Evolutionary conservation across 2,888 invertebrate species (phyloP).

Genomic region (Rosalia funebris): DNA sequence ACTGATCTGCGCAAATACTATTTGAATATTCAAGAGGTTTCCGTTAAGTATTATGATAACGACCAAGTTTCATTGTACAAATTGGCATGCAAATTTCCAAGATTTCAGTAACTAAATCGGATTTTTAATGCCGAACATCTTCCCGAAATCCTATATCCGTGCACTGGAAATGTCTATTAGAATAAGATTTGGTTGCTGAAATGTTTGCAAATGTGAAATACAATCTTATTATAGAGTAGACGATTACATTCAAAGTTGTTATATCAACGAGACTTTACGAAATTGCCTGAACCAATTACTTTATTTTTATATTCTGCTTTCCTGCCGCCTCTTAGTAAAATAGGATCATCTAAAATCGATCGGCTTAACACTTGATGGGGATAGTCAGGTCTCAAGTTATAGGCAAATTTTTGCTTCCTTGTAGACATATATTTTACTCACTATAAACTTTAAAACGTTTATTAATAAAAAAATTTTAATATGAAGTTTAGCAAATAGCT

Average conservation of each 20-base stretch:
- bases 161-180: slow-evolving; percentile 5
- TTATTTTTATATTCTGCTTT: not conserved
- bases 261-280: slow-evolving; percentile 2
- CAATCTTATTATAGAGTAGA: not conserved
- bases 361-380: no score
- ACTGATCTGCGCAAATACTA: no score
- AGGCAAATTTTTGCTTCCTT: no score
- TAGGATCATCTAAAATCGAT: not conserved
- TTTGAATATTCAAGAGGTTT: slow-evolving; percentile 7
- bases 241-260: slow-evolving; percentile 8
- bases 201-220: slow-evolving; percentile 15
- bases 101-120: slow-evolving; percentile 21
- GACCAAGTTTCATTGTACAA: slow-evolving; percentile 3
- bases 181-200: slow-evolving; percentile 1
- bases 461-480: no score
- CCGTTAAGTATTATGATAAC: slow-evolving; percentile 6
- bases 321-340: not conserved
- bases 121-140: slow-evolving; percentile 14
- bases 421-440: no score
- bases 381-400: no score
- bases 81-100: slow-evolving; percentile 12
- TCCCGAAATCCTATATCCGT: slow-evolving; percentile 15
- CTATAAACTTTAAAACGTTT: no score
- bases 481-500: no score
- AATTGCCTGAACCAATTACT: slow-evolving; percentile 8